Base-by-base conservation (phyloP, 1,140 invertebrate genomes). In the Brachionus rotundiformis region DNA sequence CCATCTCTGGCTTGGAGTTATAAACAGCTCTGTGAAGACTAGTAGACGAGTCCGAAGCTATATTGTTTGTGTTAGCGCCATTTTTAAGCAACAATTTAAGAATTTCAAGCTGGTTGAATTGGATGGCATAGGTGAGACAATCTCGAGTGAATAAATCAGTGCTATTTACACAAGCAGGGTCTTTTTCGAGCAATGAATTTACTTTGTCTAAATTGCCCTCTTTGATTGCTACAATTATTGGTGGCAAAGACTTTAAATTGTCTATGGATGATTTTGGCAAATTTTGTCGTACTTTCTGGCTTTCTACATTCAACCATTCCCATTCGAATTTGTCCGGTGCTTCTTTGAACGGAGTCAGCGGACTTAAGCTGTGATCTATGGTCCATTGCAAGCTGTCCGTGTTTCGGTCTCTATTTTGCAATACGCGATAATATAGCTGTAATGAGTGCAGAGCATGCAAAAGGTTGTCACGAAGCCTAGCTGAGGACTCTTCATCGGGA, bases 311-410 rank as follows among this genome's bases (percentile, higher is more conserved):
- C 29, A 86, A 84, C 87, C 87, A 88, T 83, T 85, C 84, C 86
- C 86, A 88, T 63, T 85, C 84, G 84, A 88, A 88, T 83, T 88
- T 88, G 77, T 88, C 87, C 11, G 87, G 87, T 3, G 86, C 85
- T 77, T 83, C 81, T 61, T 59, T 41, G 84, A 87, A 88, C 19
- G 87, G 87, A 2, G 87, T 88, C 85, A 88, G 85, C 10, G 87
- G 87, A 83, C 87, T 88, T 13, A 87, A 82, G 3, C 86, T 86
- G 29, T 86, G 83, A 23, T 68, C 63, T 29, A 68, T 47, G 16
- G 76, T 68, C 76, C 76, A 71, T 63, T 81, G 33, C 47, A 68
- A 59, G 11, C 7, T 59, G n/a, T 73, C 47, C 0, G 49, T 47
- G 27, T 76, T 47, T 41, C 61, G 39, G 23, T 84, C 84, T 11